Base-by-base conservation (phyloP, 2,113 vertebrate species). In the Channa maculata region DNA sequence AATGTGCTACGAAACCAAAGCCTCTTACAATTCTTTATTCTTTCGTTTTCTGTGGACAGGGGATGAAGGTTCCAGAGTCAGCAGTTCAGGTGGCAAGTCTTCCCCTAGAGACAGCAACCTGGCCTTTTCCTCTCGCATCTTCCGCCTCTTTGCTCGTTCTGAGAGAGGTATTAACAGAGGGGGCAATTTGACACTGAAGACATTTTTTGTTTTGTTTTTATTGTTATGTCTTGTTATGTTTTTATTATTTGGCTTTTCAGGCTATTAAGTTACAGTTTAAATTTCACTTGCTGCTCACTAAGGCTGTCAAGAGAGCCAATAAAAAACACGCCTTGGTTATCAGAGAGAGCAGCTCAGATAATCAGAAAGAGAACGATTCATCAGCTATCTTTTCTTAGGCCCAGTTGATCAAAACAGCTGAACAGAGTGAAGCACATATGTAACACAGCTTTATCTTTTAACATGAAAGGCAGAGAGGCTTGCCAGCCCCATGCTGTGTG, bases 61-160 rank as follows among this genome's bases (percentile, higher is more conserved):
- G n/a, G 97, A 98, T 33, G 90, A 92, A 1, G 96, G 95, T 82
- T 98, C 98, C 77, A 99, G 80, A 71, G 97, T 96, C 50, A 96
- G 90, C 45, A 99, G 95, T 67, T 99, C 96, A 7, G 96, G 95
- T 0, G 97, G 97, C 0, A 99, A 94, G 9, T 97, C 96, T 86
- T 98, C 97, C 5, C 98, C 98, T 82, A 98, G 95, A 0, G 98
- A 97, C 75, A 99, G 92, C 54, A 99, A 84, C 96, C 97, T 97
- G 13, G 96, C 96, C 57, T 95, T 92, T 66, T 99, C 96, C 79
- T 99, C 98, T 55, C 98, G 94, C 88, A 98, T 96, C 78, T 96
- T 96, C 61, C 97, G 93, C 75, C 97, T 95, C 82, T 96, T 96
- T 2, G 97, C 97, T 33, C 98, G 95, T 82, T 99, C 98, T 99